Evolutionary conservation across 1,140 invertebrate genomes (phyloP), one percentile per base, ranked within the genome.

Genomic region (Ceratoteleas bidentatus): DNA sequence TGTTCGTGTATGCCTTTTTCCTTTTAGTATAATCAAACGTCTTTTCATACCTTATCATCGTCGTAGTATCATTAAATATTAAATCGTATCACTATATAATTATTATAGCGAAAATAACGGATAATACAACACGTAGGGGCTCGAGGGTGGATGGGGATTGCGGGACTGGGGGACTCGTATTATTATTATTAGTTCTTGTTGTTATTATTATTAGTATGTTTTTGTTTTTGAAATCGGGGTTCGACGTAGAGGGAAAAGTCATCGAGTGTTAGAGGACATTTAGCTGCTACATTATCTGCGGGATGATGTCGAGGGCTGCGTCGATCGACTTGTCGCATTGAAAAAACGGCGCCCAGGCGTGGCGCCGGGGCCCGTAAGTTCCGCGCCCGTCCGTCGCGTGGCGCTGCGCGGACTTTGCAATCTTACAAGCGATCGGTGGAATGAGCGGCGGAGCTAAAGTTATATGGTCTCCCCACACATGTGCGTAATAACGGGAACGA

Each of bases 381-480:
- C 70, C 81, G 72, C 66, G 57, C 78, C 65, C 62, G 64, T 66
- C 50, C 52, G 62, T 69, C 45, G 69, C 64, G 68, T 47, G 68
- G 68, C 68, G 62, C 69, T 69, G 58, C 61, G 58, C 74, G 69
- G 36, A 73, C 54, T 80, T 77, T 80, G 53, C 81, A 80, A 84
- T 80, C 73, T 83, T 69, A 77, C 73, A 70, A 77, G 43, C 83
- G 82, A 83, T 88, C 83, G 24, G 81, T 81, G 83, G 83, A 86
- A 89, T 90, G 89, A 90, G 88, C 89, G 90, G 88, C 86, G 88
- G 89, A 91, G 90, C 88, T 91, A 88, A 88, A 86, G 85, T 86
- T 91, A 91, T 90, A 91, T 91, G 90, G 90, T 91, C 90, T 91
- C 90, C 90, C 90, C 90, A 91, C 90, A 91, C 89, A 89, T 90